These are phyloP conservation scores for Tipula lateralis DNA, from an alignment of 2,888 invertebrate genomes.

Conservation along the genomic window DNA sequence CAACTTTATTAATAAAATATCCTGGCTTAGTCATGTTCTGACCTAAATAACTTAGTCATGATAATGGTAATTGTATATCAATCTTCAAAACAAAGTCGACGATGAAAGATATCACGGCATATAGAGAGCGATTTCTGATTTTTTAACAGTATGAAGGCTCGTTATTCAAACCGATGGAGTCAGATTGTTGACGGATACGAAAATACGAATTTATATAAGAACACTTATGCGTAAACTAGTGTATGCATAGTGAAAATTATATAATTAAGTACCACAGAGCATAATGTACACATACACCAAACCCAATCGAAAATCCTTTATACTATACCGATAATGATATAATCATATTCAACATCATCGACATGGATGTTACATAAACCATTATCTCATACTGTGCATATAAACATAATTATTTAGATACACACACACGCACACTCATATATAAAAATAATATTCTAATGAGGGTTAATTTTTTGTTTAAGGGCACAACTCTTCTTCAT, in stretches of 20 bases:
- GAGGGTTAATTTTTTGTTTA: background rate
- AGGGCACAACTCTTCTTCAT: background rate
- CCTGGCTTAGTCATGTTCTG: too few species aligned
- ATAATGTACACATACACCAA: background rate
- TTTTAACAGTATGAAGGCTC: too few species aligned
- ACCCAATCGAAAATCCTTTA: background rate
- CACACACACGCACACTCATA: background rate
- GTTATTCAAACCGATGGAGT: too few species aligned
- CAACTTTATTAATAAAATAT: too few species aligned
- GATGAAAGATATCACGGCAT: too few species aligned
- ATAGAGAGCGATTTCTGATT: too few species aligned
- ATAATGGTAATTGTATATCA: too few species aligned
- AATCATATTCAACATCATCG: background rate
- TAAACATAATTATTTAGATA: slow-evolving; percentile 11
- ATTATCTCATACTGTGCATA: background rate
- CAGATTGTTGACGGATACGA: too few species aligned
- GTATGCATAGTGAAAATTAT: background rate
- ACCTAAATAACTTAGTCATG: too few species aligned
- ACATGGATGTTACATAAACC: background rate
- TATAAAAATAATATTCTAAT: background rate
- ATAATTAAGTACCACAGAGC: background rate
- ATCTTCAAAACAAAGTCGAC: too few species aligned
- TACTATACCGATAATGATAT: background rate
- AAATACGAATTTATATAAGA: too few species aligned
- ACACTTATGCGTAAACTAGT: too few species aligned